phyloP scores from a whole-genome alignment of 2,113 vertebrate species.

The Poeciliopsis turrubarensis region DNA sequence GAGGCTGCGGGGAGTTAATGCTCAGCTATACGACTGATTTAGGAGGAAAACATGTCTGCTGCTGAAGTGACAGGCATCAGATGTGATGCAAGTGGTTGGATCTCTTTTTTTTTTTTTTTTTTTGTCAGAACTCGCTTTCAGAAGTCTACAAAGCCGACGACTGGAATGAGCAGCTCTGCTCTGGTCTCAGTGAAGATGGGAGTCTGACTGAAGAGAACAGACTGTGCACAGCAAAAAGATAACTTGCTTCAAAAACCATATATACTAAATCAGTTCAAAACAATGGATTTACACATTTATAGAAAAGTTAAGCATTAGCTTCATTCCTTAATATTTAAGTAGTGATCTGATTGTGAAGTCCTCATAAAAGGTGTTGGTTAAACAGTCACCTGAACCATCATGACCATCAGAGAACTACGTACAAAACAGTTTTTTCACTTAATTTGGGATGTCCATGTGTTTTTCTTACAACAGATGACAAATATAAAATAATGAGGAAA shows the following conservation, averaged over 20 bases:
- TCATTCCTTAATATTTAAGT: not conserved
- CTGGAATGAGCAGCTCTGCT: not conserved
- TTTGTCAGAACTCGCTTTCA: not conserved
- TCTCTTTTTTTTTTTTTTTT: not conserved
- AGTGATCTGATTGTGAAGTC: no score
- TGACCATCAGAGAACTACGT: no score
- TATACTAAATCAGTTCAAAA: not conserved
- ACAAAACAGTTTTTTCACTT: no score
- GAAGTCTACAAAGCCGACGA: not conserved
- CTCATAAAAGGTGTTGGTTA: no score
- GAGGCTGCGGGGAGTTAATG: slow-evolving; percentile 25
- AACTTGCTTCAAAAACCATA: not conserved
- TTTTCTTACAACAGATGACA: no score
- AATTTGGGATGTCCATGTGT: no score
- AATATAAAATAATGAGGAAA: no score
- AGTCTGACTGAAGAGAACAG: not conserved
- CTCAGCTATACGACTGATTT: slow-evolving; percentile 18
- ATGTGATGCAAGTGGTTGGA: slow-evolving; percentile 8
- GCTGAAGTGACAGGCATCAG: slow-evolving; percentile 25
- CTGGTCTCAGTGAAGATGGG: not conserved
- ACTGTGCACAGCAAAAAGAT: not conserved
- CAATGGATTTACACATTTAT: not conserved
- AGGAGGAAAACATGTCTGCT: slow-evolving; percentile 13
- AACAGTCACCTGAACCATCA: no score
- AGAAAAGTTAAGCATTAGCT: not conserved